Evolutionary conservation across 2,888 invertebrate genomes (phyloP).

Genomic region (Aleiodes leptofemur): DNA sequence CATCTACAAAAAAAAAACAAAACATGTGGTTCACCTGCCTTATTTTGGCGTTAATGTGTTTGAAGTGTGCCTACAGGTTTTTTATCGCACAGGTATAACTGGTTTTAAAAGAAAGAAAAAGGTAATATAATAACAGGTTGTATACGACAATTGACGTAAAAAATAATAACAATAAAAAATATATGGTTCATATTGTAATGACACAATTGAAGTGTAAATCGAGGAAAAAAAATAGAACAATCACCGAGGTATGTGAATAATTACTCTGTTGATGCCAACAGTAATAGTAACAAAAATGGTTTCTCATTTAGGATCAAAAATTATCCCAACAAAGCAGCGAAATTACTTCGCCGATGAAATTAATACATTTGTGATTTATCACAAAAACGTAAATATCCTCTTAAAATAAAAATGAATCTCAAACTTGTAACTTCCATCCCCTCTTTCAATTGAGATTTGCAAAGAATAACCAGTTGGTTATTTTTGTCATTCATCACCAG

Average conservation of each 20-base stretch:
- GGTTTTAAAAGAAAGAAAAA: constrained; percentile 70
- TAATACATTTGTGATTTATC: neutral
- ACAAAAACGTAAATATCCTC: no score
- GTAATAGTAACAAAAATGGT: neutral
- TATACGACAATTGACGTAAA: constrained; percentile 73
- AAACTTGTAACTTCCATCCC: no score
- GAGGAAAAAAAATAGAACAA: constrained; percentile 32
- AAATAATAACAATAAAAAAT: constrained; percentile 31
- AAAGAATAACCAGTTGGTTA: no score
- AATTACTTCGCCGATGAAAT: neutral
- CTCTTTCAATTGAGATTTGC: no score
- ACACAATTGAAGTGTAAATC: constrained; percentile 37
- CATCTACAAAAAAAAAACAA: constrained; percentile 44
- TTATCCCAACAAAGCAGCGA: no score
- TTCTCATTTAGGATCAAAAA: constrained; percentile 5
- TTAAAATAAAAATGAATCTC: no score
- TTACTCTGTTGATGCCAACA: constrained; percentile 1
- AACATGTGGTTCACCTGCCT: constrained; percentile 66
- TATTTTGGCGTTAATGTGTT: constrained; percentile 73
- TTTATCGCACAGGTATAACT: constrained; percentile 74
- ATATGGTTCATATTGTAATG: constrained; percentile 8
- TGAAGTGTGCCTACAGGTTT: constrained; percentile 75
- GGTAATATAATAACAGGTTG: constrained; percentile 73
- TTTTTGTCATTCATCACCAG: no score
- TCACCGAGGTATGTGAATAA: constrained; percentile 21